Evolutionary conservation across 1,140 invertebrate genomes (phyloP).

Genomic region (Ceratina japonica): DNA sequence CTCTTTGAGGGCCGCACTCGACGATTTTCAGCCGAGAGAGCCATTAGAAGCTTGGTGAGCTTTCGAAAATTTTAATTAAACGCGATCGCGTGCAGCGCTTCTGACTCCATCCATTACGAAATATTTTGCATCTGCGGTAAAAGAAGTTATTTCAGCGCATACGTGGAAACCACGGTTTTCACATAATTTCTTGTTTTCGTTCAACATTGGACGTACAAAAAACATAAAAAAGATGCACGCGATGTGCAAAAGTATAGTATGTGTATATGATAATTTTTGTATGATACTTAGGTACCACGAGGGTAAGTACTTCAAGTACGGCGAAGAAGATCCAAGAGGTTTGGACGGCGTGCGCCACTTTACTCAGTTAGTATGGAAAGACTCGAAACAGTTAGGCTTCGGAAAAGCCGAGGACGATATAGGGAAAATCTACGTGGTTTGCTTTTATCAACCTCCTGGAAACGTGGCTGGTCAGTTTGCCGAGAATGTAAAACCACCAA

Average conservation of each 20-base stretch:
- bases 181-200: too few species aligned
- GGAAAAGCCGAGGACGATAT: slow-evolving; percentile 79
- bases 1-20: slow-evolving; percentile 79
- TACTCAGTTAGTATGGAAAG: slow-evolving; percentile 84
- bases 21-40: slow-evolving; percentile 61
- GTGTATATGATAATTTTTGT: background rate
- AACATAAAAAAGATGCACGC: too few species aligned
- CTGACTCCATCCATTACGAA: background rate
- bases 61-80: background rate
- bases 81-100: background rate
- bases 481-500: slow-evolving; percentile 79
- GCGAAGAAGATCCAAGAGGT: slow-evolving; percentile 28
- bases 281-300: slow-evolving; percentile 61
- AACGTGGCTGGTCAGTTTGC: slow-evolving; percentile 83
- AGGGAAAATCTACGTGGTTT: slow-evolving; percentile 83
- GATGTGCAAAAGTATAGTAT: too few species aligned
- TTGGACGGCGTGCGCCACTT: slow-evolving; percentile 78
- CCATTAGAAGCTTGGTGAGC: slow-evolving; percentile 71
- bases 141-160: too few species aligned
- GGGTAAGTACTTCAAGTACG: slow-evolving; percentile 64
- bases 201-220: too few species aligned
- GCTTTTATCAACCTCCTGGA: slow-evolving; percentile 85
- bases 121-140: too few species aligned
- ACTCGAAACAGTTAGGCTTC: slow-evolving; percentile 82
- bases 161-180: too few species aligned